Evolutionary conservation across 2,113 vertebrate species (phyloP).

Genomic region (Marcusenius ussheri): DNA sequence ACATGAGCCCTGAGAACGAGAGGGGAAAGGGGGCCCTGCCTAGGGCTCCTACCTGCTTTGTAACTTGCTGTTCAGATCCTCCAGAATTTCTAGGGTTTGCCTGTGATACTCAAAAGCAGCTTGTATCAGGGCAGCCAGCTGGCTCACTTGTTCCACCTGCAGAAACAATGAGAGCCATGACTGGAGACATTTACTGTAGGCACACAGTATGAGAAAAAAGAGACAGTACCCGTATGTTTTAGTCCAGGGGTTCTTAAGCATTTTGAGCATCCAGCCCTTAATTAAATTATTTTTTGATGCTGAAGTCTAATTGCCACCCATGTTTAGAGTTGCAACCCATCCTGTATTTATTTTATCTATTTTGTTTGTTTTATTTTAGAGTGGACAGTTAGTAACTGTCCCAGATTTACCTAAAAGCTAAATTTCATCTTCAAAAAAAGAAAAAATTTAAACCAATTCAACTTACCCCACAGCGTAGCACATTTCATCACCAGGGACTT

Average conservation of each 20-base stretch:
- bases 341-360: too few species aligned
- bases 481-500: background rate
- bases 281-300: background rate
- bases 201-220: background rate
- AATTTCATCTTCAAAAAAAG: background rate
- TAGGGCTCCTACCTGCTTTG: constrained; percentile 64
- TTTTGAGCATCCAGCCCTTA: background rate
- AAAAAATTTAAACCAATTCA: background rate
- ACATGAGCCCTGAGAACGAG: background rate
- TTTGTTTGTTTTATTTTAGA: background rate
- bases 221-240: background rate
- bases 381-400: background rate
- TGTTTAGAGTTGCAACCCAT: background rate
- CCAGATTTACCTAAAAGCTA: background rate
- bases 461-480: background rate
- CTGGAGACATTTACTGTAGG: background rate
- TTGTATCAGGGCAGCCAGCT: constrained; percentile 75
- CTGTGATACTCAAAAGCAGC: constrained; percentile 78
- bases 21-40: background rate
- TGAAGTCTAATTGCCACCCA: too few species aligned
- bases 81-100: constrained; percentile 74
- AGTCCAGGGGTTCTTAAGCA: background rate
- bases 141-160: constrained; percentile 87
- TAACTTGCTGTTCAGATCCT: constrained; percentile 74
- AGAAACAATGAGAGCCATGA: constrained; percentile 10